These are phyloP conservation scores for Timandra comae DNA, from an alignment of 2,888 invertebrate species.

Conservation along the genomic window DNA sequence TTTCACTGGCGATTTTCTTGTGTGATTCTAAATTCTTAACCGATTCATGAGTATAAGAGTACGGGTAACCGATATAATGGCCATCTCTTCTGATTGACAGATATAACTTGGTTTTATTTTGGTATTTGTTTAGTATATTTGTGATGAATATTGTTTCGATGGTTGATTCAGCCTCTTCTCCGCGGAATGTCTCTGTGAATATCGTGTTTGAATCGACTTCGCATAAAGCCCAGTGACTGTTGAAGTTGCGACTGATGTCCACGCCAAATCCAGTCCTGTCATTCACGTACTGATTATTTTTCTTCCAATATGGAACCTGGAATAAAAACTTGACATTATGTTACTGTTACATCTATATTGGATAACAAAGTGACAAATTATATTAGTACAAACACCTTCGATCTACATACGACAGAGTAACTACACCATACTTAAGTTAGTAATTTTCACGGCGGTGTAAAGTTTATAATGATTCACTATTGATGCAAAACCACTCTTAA, in stretches of 20 bases:
- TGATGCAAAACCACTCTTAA: too few species aligned
- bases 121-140: slow-evolving; percentile 68
- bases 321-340: too few species aligned
- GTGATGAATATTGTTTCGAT: slow-evolving; percentile 78
- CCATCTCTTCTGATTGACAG: slow-evolving; percentile 85
- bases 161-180: slow-evolving; percentile 77
- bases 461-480: too few species aligned
- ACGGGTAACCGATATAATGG: slow-evolving; percentile 79
- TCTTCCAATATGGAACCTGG: slow-evolving; percentile 40
- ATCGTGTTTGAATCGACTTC: slow-evolving; percentile 22
- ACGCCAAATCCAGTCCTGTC: slow-evolving; percentile 42
- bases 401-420: too few species aligned
- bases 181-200: too few species aligned
- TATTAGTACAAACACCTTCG: too few species aligned
- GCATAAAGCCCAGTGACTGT: slow-evolving; percentile 45
- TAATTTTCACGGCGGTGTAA: too few species aligned
- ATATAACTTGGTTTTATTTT: slow-evolving; percentile 76
- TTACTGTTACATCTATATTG: too few species aligned
- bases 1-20: slow-evolving; percentile 34
- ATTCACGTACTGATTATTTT: slow-evolving; percentile 38
- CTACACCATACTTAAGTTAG: too few species aligned
- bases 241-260: slow-evolving; percentile 58
- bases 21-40: slow-evolving; percentile 18
- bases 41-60: slow-evolving; percentile 61
- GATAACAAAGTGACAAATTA: too few species aligned